Conservation (phyloP, 1,140 invertebrate genomes). For the Calliphora vicina region DNA sequence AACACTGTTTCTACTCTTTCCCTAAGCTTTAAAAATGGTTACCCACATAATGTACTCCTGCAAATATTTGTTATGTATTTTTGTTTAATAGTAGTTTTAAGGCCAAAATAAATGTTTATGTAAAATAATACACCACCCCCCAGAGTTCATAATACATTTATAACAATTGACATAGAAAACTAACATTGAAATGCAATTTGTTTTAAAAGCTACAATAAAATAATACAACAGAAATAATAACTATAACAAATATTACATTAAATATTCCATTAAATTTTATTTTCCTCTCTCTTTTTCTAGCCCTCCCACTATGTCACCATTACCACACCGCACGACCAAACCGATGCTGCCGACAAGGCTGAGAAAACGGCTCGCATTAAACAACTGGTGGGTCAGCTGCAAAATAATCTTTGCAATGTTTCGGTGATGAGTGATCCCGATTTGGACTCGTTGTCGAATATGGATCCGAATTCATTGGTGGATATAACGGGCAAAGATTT, state of each 20-base stretch:
- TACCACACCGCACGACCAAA: slow-evolving; percentile 66
- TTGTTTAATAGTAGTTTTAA: too few species aligned
- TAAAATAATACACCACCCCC: too few species aligned
- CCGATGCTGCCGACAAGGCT: slow-evolving; percentile 74
- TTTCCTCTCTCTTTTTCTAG: slow-evolving; percentile 47
- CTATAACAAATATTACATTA: too few species aligned
- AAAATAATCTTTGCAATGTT: slow-evolving; percentile 81
- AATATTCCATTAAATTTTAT: too few species aligned
- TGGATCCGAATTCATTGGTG: slow-evolving; percentile 83
- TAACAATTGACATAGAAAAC: background rate
- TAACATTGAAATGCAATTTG: background rate
- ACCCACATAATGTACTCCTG: too few species aligned
- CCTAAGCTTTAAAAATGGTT: too few species aligned
- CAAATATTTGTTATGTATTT: too few species aligned
- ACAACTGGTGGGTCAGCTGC: slow-evolving; percentile 75
- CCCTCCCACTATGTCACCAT: slow-evolving; percentile 62
- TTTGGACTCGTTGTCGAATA: slow-evolving; percentile 81
- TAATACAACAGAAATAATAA: too few species aligned
- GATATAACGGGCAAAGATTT: slow-evolving; percentile 84
- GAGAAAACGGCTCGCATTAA: slow-evolving; percentile 68
- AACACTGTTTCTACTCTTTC: too few species aligned
- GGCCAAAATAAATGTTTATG: too few species aligned
- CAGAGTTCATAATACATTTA: background rate
- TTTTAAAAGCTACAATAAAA: background rate
- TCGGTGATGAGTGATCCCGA: slow-evolving; percentile 82